Evolutionary conservation across 1,140 invertebrate species (phyloP).

Genomic region (Drosophila lowei): DNA sequence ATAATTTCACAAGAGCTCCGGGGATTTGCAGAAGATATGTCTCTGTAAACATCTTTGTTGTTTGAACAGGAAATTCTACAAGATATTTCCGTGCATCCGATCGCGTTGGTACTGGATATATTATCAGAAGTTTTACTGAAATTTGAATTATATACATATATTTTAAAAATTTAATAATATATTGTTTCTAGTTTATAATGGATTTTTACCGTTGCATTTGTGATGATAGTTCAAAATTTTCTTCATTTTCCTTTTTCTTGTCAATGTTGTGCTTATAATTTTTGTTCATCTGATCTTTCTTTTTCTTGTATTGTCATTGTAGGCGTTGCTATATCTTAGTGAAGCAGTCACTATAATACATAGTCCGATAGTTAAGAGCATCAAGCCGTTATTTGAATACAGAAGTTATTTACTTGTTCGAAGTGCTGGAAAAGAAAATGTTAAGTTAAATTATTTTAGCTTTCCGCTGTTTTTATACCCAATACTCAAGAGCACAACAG

Average conservation of each 20-base stretch:
- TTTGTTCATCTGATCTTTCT: background rate
- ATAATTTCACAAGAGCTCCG: constrained; percentile 19
- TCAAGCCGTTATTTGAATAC: constrained; percentile 40
- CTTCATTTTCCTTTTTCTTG: too few relatives aligned
- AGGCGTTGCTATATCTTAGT: background rate
- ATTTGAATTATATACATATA: background rate
- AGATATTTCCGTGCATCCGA: constrained; percentile 24
- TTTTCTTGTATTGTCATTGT: background rate
- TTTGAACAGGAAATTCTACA: constrained; percentile 32
- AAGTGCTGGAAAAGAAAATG: too few relatives aligned
- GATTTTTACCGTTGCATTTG: too few relatives aligned
- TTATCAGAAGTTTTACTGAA: constrained; percentile 8
- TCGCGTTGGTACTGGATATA: background rate
- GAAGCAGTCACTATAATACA: constrained; percentile 36
- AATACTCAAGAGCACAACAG: too few relatives aligned
- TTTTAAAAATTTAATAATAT: too few relatives aligned
- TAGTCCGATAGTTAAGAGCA: constrained; percentile 45
- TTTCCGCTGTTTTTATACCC: too few relatives aligned
- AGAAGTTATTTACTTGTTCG: constrained; percentile 3
- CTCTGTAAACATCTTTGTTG: constrained; percentile 21
- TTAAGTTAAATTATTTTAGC: too few relatives aligned
- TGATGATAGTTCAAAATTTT: too few relatives aligned
- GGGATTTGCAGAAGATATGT: constrained; percentile 15
- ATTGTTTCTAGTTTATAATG: too few relatives aligned
- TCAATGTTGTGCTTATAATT: background rate